A percentile compares a stretch with the other conserved stretches of the same genome.
Conservation (phyloP, 2,797 vertebrate genomes). For the Girardinus metallicus region DNA sequence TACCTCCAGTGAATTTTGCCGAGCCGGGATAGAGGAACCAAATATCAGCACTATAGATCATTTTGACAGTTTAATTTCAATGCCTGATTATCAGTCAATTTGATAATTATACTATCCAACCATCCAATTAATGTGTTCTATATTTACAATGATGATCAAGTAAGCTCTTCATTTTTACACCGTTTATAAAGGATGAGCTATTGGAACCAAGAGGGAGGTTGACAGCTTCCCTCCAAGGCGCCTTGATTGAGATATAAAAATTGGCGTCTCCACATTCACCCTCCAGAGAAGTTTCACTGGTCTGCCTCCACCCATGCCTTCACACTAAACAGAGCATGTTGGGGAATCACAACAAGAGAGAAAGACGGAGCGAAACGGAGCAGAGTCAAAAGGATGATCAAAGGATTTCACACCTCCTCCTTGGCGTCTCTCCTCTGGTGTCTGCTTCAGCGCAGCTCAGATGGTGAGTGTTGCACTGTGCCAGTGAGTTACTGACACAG, state of each 20-base stretch:
- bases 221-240: slow-evolving; percentile 43
- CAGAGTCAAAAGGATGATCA: slow-evolving; percentile 57
- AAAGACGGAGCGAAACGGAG: slow-evolving; percentile 52
- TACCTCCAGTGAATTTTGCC: slow-evolving; percentile 49
- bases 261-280: slow-evolving; percentile 21
- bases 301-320: slow-evolving; percentile 50
- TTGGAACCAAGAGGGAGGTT: slow-evolving; percentile 45
- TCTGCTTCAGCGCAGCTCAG: slow-evolving; percentile 54
- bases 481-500: slow-evolving; percentile 57
- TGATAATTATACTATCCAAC: slow-evolving; percentile 84
- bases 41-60: slow-evolving; percentile 79
- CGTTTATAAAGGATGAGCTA: slow-evolving; percentile 69
- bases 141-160: slow-evolving; percentile 84
- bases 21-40: slow-evolving; percentile 56
- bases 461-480: slow-evolving; percentile 32
- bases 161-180: slow-evolving; percentile 58
- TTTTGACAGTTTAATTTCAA: slow-evolving; percentile 84
- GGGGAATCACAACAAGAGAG: slow-evolving; percentile 41
- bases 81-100: slow-evolving; percentile 83
- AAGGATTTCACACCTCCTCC: slow-evolving; percentile 71
- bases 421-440: slow-evolving; percentile 48
- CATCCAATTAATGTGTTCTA: slow-evolving; percentile 84
- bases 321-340: slow-evolving; percentile 53
- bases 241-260: slow-evolving; percentile 64
- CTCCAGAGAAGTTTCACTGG: slow-evolving; percentile 29